phyloP scores from a whole-genome alignment of 2,797 vertebrate species.

The Crocidura indochinensis region DNA sequence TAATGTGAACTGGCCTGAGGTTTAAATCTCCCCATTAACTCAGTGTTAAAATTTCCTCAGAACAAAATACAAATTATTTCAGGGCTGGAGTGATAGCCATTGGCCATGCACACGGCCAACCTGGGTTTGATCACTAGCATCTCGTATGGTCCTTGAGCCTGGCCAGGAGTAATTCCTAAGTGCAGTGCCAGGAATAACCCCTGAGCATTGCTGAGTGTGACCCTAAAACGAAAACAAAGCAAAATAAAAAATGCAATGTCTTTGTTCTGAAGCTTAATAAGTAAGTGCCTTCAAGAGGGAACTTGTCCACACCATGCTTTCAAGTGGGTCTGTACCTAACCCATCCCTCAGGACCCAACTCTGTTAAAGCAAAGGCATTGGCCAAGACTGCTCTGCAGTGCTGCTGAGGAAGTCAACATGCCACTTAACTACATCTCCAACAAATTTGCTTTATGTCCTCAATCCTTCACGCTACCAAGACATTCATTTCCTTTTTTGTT shows the following conservation, averaged over 20 bases:
- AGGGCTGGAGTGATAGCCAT: too few relatives aligned
- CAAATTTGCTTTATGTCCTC: slow-evolving; percentile 35
- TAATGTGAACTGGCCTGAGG: slow-evolving; percentile 40
- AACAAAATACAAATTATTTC: slow-evolving; percentile 57
- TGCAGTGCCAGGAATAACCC: too few relatives aligned
- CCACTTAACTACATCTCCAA: slow-evolving; percentile 13
- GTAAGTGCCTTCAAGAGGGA: slow-evolving; percentile 57
- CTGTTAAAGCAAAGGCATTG: slow-evolving; percentile 41
- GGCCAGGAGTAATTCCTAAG: too few relatives aligned
- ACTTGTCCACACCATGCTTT: slow-evolving; percentile 40
- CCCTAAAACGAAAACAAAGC: too few relatives aligned
- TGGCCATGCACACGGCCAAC: too few relatives aligned
- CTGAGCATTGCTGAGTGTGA: too few relatives aligned
- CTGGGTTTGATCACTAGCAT: too few relatives aligned
- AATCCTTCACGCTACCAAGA: neutral
- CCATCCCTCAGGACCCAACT: neutral
- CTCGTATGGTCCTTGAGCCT: too few relatives aligned
- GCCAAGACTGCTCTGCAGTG: slow-evolving; percentile 1
- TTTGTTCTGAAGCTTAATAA: slow-evolving; percentile 58
- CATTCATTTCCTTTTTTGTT: slow-evolving; percentile 49
- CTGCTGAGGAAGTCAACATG: neutral
- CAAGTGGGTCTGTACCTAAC: neutral
- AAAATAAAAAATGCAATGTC: too few relatives aligned
- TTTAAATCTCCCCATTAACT: slow-evolving; percentile 62
- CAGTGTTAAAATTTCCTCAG: slow-evolving; percentile 52